Evolutionary conservation across 2,888 invertebrate genomes (phyloP), one percentile per base, ranked within the genome.

Genomic region (Alloscopus bannaensis): DNA sequence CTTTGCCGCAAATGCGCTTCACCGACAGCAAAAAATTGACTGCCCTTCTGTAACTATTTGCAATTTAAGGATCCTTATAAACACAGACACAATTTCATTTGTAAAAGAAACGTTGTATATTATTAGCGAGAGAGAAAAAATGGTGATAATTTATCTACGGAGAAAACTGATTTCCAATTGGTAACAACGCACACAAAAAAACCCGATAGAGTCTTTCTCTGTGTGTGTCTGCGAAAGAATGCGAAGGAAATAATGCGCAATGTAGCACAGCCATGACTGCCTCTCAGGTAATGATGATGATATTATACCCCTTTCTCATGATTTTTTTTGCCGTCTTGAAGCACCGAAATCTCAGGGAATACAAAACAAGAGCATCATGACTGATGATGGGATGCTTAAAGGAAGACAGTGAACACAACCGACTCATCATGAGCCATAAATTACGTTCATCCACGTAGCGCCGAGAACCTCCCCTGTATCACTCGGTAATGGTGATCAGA

Each of bases 381-480:
- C 75, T 66, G 75, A 66, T 75, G 75, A 66, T 59, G 20, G 73
- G 45, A 45, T 65, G 45, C 29, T 65, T 57, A 31, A 45, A 65
- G 47, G 50, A 75, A 59, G 59, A 75, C 75, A 75, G 59, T 64
- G 59, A 75, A 70, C 62, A 77, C 50, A 60, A 68, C 68, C 22
- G 40, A 73, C 42, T 52, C 52, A 52, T 52, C 80, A 80, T 80
- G 80, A 73, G 69, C 70, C 80, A 80, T 80, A 80, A 80, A 80
- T 80, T 80, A 80, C 70, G 75, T 57, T 64, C n/a, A 72, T 64
- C 20, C 62, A 52, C 64, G 57, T 78, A 45, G 60, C 45, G 26
- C 40, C 55, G 13, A 36, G 36, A 36, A 36, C 13, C 71, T 70
- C 65, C 71, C 64, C 59, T 76, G 50, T 75, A 28, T 52, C 26